Base-by-base conservation (phyloP, 37 sponge, comb jelly and placozoan genomes). In the Tethya wilhelma region DNA sequence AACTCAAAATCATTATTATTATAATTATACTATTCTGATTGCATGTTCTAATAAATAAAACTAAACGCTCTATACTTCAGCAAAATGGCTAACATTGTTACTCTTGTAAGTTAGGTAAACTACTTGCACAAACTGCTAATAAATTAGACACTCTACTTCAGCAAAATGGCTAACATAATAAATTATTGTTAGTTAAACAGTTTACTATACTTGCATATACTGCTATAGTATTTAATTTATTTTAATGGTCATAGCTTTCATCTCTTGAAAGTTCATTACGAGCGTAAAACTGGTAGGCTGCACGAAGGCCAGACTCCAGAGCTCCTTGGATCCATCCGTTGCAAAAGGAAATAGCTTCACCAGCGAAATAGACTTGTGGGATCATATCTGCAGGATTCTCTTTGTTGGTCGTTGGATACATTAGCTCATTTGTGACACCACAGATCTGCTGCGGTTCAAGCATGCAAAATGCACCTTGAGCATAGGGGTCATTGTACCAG, bases 281-380 rank as follows among this genome's bases (percentile, higher is more conserved):
- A 45, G 56, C 67, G 64, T 83, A 84, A 38, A 89, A 84, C 69
- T 89, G 85, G 62, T 84, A 89, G 26, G 90, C 85, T 26, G 90
- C 86, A 28, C 90, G 41, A 26, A 90, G 38, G 4, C 81, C 81
- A 75, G 86, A 85, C 64, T 80, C 81, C 14, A 90, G 71, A 14
- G 90, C 90, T 42, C 90, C 90, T 58, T 90, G 90, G 36, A 90
- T 90, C 90, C 90, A 90, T 0, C 90, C 90, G 60, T 26, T 38
- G 39, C 64, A 43, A 43, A 62, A 81, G 17, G 90, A 90, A 25
- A 90, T 79, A 12, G 71, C 86, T 58, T 90, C 90, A 33, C 90
- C 90, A 38, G 86, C 86, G 70, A 90, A 90, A 46, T 64, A 90
- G 36, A 90, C 28, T 20, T 71, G 28, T 45, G 8, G 73, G 69